Base-by-base conservation (phyloP, 2,797 vertebrate species). In the Sebastes oblongus region DNA sequence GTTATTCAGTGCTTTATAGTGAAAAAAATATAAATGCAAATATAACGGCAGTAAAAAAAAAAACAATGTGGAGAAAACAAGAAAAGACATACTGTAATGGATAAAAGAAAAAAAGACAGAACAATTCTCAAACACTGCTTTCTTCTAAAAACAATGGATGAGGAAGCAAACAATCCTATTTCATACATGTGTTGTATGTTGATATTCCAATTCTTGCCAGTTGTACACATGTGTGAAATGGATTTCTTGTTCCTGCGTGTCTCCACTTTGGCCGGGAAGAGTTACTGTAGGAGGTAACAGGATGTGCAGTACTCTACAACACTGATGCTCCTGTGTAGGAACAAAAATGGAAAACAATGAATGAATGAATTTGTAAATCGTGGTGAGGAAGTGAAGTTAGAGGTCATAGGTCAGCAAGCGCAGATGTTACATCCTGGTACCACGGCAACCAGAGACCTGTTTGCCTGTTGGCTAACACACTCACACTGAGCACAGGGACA, bases 401-500 rank as follows among this genome's bases (percentile, higher is more conserved):
- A 83, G 80, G 79, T 78, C 74, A 82, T 1, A 20, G 67, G 85
- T 76, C 69, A 69, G 59, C 27, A 69, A 42, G 27, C 39, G 62
- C 50, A 36, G 22, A 20, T 24, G 74, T 81, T 74, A 25, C n/a
- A 50, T 62, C 8, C 18, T 20, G 69, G 83, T 32, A 22, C 81
- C 20, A 71, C 60, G 70, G 70, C 58, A 82, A 83, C 80, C 14
- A 54, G n/a, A 58, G 56, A n/a, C 36, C 9, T 10, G 2, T 32
- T 75, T 75, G 20, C 12, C 11, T 66, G 9, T 24, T 55, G 6
- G 24, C n/a, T 58, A 7, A 72, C 11, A 24, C 5, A 39, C 61
- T 39, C 61, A 62, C 56, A 58, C 50, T 36, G 5, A 75, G 8
- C 18, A 62, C 34, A 56, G 39, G 12, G 14, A 75, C 74, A 59